These are phyloP conservation scores for Cyrtodaria siliqua DNA, from an alignment of 2,888 invertebrate genomes.

Conservation along the genomic window DNA sequence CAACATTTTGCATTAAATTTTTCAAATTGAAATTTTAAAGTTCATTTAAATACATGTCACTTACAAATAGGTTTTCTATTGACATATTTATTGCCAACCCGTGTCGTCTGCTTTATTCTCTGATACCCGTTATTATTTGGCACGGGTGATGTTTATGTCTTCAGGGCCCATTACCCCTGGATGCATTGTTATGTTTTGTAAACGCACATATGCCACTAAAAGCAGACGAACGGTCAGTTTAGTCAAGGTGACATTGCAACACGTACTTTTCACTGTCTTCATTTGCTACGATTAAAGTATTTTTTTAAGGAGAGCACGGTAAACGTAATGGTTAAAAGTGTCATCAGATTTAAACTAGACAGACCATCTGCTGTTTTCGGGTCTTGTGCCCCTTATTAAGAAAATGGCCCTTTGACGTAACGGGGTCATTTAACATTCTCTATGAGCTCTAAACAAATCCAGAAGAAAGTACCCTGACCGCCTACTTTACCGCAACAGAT, in stretches of 20 bases:
- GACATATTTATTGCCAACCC: conserved; percentile 33
- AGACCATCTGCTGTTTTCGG: conserved; percentile 42
- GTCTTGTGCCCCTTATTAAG: conserved; percentile 47
- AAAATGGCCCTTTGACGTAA: conserved; percentile 56
- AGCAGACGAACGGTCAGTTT: conserved; percentile 1
- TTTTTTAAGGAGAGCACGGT: conserved; percentile 1
- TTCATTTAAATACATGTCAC: conserved; percentile 24
- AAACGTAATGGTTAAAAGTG: background rate
- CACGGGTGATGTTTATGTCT: conserved; percentile 21
- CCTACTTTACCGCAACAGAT: conserved; percentile 18
- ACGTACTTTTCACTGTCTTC: conserved; percentile 7
- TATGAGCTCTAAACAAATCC: conserved; percentile 23
- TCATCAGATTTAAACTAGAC: background rate
- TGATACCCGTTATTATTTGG: conserved; percentile 14
- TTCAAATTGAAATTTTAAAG: conserved; percentile 36
- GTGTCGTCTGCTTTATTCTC: conserved; percentile 28
- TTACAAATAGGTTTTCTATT: conserved; percentile 37
- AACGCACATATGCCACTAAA: conserved; percentile 33
- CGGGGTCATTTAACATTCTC: conserved; percentile 27
- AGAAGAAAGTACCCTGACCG: conserved; percentile 11
- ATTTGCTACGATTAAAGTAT: conserved; percentile 24
- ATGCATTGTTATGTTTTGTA: conserved; percentile 21
- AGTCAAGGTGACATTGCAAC: conserved; percentile 16
- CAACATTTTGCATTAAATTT: conserved; percentile 31
- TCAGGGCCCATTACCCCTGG: conserved; percentile 7